A percentile compares a stretch with the other conserved stretches of the same genome.
These are phyloP conservation scores for Resseliella maxima DNA, from an alignment of 2,888 invertebrate species.

Conservation along the genomic window DNA sequence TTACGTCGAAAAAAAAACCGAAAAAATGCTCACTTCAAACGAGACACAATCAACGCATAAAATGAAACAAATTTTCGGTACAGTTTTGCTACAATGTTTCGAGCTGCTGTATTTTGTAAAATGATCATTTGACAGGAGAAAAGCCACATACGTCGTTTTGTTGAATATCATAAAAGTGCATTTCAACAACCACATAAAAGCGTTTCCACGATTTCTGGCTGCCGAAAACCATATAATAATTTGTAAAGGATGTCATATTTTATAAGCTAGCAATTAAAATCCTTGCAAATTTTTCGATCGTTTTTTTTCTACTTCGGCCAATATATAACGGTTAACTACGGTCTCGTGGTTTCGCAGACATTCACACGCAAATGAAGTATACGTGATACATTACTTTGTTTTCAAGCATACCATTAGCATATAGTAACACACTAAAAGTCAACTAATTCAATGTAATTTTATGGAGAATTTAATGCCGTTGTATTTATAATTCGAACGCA, in stretches of 20 bases:
- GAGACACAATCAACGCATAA: slow-evolving; percentile 12
- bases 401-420: too few relatives aligned
- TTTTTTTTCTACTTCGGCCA: neutral
- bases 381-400: too few relatives aligned
- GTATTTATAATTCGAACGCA: neutral
- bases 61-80: slow-evolving; percentile 6
- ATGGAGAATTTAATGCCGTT: neutral
- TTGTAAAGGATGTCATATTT: slow-evolving; percentile 44
- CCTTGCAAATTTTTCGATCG: neutral
- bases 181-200: too few relatives aligned
- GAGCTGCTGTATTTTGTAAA: neutral
- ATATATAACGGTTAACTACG: slow-evolving; percentile 1
- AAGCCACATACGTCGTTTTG: neutral
- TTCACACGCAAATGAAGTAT: too few relatives aligned
- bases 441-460: neutral
- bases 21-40: neutral
- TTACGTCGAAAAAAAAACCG: slow-evolving; percentile 45
- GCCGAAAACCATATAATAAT: slow-evolving; percentile 34
- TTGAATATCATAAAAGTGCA: neutral
- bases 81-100: slow-evolving; percentile 10
- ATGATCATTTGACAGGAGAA: slow-evolving; percentile 15
- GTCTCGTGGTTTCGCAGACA: neutral
- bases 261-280: slow-evolving; percentile 1
- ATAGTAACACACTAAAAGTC: too few relatives aligned
- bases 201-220: neutral